Base-by-base conservation (phyloP, 2,797 vertebrate genomes). In the Sphaeramia orbicularis region DNA sequence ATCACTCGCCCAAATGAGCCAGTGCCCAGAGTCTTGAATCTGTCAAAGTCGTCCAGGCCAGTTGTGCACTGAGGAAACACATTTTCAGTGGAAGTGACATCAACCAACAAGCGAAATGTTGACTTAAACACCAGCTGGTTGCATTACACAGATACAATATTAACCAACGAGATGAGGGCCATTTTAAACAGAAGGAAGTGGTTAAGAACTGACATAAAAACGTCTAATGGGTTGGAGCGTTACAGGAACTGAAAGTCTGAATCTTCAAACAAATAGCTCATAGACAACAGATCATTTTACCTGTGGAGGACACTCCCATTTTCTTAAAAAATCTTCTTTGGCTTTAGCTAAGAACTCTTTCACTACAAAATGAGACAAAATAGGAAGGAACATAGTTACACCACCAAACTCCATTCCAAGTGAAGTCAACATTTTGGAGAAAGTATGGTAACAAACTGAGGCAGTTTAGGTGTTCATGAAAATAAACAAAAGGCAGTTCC, bases 301-400 rank as follows among this genome's bases (percentile, higher is more conserved):
- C 96, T 97, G 96, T 92, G 96, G 93, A 63, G 97, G 97, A 91
- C 95, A 96, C 92, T 99, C 98, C 97, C 97, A 99, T 95, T 98
- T 99, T 94, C 93, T 96, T 95, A 97, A 94, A 92, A 99, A 99
- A 91, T 99, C 98, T 95, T 99, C 97, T 98, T 98, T 99, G 95
- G 98, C 97, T 96, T 97, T 99, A 91, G 96, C 96, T 96, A 99
- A 95, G 91, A 98, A 97, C 89, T 99, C 97, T 96, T 99, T 99
- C 96, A 99, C 97, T 99, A 77, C 13, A 63, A 85, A 83, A 54
- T 65, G 16, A 52, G 6, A 78, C 15, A 80, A 11, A 55, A 40
- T 54, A 35, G 27, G 21, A 10, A 76, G 37, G 35, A 14, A 69
- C 64, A 60, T 30, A 53, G 57, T 7, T 19, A 54, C 37, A 45